Conservation (phyloP, 2,113 vertebrate genomes). For the Genyomyrus donnyi region DNA sequence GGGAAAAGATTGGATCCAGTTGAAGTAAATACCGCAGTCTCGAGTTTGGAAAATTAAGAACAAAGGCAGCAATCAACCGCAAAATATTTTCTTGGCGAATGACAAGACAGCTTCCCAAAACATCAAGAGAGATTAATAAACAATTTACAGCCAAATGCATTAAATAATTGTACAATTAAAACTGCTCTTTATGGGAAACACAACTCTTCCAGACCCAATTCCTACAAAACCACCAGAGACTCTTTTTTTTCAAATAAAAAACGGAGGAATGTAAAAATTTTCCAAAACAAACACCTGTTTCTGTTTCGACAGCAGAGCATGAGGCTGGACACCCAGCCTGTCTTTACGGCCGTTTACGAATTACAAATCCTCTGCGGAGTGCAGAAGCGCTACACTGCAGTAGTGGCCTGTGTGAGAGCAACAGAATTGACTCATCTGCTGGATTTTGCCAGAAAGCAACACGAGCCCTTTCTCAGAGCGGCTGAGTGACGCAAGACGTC, state of each 20-base stretch:
- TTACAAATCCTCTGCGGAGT: background rate
- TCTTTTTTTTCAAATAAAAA: background rate
- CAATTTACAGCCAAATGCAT: background rate
- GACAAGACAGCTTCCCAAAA: background rate
- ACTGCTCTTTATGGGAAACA: background rate
- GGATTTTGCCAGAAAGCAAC: no score
- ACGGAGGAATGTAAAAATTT: background rate
- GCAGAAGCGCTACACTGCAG: no score
- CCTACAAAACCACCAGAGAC: background rate
- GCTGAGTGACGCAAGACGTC: background rate
- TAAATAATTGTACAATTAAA: conserved; percentile 1
- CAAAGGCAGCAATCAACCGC: background rate
- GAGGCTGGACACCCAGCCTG: background rate
- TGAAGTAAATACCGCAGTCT: background rate
- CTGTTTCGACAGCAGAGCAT: background rate
- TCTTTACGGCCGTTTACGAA: background rate
- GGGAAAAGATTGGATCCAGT: background rate
- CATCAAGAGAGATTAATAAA: background rate
- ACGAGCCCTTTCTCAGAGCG: no score
- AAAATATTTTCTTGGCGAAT: background rate
- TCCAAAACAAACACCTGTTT: conserved; percentile 20
- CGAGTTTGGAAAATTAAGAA: background rate
- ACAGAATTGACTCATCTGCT: background rate
- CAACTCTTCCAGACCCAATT: background rate
- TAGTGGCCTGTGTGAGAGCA: background rate